phyloP scores from a whole-genome alignment of 2,113 vertebrate genomes.

The Myrmophylax atrothorax region DNA sequence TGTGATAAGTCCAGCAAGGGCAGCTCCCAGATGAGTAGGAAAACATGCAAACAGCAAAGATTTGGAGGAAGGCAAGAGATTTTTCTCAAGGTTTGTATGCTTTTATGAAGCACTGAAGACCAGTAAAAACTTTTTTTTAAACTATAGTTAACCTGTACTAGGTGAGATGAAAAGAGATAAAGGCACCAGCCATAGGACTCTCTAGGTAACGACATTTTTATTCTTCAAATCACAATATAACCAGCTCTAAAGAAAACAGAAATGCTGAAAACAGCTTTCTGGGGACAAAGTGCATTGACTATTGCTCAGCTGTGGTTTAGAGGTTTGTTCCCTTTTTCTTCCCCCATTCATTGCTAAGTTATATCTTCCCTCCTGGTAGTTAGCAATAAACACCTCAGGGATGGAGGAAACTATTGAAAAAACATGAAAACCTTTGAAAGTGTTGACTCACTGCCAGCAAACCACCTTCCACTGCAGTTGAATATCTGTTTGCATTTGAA shows the following conservation, averaged over 20 bases:
- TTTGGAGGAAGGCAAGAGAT: not conserved
- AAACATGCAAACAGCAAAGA: not conserved
- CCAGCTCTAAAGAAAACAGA: constrained; percentile 24
- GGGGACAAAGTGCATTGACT: not conserved
- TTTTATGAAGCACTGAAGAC: not conserved
- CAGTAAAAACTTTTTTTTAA: constrained; percentile 46
- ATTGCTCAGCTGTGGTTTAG: not conserved
- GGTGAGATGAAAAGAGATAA: constrained; percentile 22
- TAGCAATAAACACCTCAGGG: not conserved
- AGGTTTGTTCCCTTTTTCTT: not conserved
- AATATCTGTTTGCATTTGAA: constrained; percentile 13
- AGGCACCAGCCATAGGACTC: not conserved
- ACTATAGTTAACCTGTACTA: constrained; percentile 3
- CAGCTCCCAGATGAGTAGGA: not conserved
- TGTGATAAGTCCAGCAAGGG: not conserved
- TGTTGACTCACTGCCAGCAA: not conserved
- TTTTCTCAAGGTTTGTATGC: not conserved
- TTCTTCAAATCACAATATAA: constrained; percentile 12
- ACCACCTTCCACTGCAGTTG: not conserved
- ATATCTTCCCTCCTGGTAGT: not conserved
- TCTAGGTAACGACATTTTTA: not conserved
- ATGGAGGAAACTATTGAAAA: not conserved
- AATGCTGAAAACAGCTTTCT: constrained; percentile 3
- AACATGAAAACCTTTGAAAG: not conserved
- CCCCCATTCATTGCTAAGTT: not conserved